Evolutionary conservation across 2,797 vertebrate genomes (phyloP).

Genomic region (Alcedo quadribrachys): DNA sequence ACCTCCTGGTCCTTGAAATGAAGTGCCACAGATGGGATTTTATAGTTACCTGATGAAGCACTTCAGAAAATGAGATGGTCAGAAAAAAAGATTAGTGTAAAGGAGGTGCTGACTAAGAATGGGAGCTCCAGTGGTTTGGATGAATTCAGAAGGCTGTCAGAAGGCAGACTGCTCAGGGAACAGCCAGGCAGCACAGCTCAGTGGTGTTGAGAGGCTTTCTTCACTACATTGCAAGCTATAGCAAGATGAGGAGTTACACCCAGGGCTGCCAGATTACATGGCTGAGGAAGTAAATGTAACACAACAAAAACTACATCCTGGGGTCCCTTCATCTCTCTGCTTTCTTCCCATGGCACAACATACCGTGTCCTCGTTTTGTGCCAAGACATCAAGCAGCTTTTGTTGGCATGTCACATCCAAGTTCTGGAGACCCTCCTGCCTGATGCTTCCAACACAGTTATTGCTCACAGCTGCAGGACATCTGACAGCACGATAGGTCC

Average conservation of each 20-base stretch:
- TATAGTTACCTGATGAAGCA: not conserved
- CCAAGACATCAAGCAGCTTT: not conserved
- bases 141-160: not conserved
- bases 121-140: not conserved
- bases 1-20: not conserved
- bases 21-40: not conserved
- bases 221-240: not conserved
- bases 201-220: not conserved
- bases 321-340: not conserved
- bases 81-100: not conserved
- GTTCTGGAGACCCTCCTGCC: not conserved
- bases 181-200: not conserved
- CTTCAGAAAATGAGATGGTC: not conserved
- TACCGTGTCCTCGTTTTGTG: not conserved
- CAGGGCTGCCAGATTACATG: not conserved
- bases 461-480: not conserved
- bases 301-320: not conserved
- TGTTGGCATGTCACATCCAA: not conserved
- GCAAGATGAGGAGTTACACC: not conserved
- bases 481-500: accelerated
- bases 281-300: not conserved
- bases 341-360: not conserved
- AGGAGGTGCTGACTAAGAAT: not conserved
- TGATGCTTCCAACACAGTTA: not conserved
- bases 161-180: not conserved